Base-by-base conservation (phyloP, 2,113 vertebrate species). In the Thalassarche chlororhynchos region DNA sequence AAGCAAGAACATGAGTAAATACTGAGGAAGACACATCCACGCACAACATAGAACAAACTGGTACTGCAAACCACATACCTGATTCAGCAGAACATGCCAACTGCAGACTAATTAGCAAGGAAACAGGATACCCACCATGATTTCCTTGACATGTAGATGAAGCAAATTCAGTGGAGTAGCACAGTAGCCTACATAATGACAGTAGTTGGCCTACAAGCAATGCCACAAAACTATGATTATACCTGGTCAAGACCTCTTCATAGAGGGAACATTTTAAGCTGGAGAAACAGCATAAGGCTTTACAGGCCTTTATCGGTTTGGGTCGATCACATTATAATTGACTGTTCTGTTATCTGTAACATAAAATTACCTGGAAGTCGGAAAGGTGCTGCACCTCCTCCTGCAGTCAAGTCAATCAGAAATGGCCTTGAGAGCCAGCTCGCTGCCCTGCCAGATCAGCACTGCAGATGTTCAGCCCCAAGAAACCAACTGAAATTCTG, bases 91-190 rank as follows among this genome's bases (percentile, higher is more conserved):
- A 46, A 72, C 13, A 2, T 49, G 15, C 36, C 78, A 61, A 3
- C 38, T 14, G 44, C 34, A 36, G 65, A 16, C 18, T 32, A 5
- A 8, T 4, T 4, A 12, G 38, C 75, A 54, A 40, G 42, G 25
- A 42, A 68, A 51, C 23, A 10, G 42, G n/a, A 54, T 34, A 47
- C 4, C 14, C 83, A 40, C 24, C 5, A 0, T 10, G 40, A 3
- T 36, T 68, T 75, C 34, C 61, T 34, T 36, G 51, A 3, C 6
- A 2, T 1, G 1, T 0, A 17, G n/a, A 3, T 34, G 62, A 68
- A 36, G 65, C 13, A 52, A 72, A 34, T 8, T 18, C 49, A 18
- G 68, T 5, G 23, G 52, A 40, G 18, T 19, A 17, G 40, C 18
- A 31, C 71, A 79, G 46, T 3, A 34, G 62, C 74, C 47, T 44